Percentiles rank a stretch among this genome's conserved stretches.
Evolutionary conservation across 1,140 invertebrate genomes (phyloP).

Genomic region (Ectropis grisescens): DNA sequence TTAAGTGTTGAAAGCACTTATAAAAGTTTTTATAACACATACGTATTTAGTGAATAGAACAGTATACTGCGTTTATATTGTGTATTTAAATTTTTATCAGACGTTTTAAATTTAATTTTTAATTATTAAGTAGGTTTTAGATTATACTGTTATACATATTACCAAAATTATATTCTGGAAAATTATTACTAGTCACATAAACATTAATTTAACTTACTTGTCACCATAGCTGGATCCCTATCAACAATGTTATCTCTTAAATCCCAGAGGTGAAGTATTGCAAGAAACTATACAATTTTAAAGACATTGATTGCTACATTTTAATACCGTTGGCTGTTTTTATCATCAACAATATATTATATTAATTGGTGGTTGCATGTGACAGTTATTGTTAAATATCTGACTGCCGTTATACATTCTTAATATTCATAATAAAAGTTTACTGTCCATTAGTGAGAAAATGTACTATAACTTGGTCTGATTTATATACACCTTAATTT

Average conservation of each 20-base stretch:
- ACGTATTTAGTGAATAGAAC: constrained; percentile 4
- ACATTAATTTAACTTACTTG: no score
- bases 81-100: neutral
- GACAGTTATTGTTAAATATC: neutral
- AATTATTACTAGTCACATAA: no score
- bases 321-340: neutral
- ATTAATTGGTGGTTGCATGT: neutral
- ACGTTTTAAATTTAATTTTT: neutral
- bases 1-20: constrained; percentile 29
- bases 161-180: no score
- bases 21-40: constrained; percentile 19
- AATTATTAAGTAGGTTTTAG: neutral
- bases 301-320: neutral
- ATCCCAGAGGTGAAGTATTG: no score
- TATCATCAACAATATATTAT: neutral
- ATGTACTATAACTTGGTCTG: neutral
- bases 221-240: no score
- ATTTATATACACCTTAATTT: neutral
- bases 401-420: neutral
- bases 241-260: no score
- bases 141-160: neutral
- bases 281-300: neutral
- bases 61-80: neutral
- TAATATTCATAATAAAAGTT: constrained; percentile 4
- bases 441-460: constrained; percentile 22